Base-by-base conservation (phyloP, 2,888 invertebrate genomes). In the Diadegma fenestrale region DNA sequence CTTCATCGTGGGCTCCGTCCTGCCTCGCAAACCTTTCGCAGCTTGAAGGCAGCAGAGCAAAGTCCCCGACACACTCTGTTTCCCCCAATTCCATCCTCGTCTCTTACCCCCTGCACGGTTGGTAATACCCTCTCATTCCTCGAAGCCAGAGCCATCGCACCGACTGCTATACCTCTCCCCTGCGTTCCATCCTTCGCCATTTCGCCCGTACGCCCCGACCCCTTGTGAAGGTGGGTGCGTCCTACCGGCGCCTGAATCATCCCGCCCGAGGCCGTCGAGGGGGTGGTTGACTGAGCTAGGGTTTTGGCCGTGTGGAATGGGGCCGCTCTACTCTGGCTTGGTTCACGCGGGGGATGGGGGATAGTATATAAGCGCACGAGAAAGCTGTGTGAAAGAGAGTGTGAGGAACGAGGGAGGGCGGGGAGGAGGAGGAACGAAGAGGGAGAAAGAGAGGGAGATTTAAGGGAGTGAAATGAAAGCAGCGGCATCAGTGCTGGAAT, bases 231-330 rank as follows among this genome's bases (percentile, higher is more conserved):
- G 93, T 93, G 93, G 93, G 93, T 93, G 93, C 93, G 93, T 92
- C 93, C 93, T 92, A 93, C 92, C 93, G 93, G 93, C 93, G 93
- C 93, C 93, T 93, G 93, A 93, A 93, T 93, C 93, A 93, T 93
- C 93, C 93, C 92, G 93, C 92, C 92, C 90, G 93, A 93, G 93
- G 93, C 93, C 91, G 86, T 82, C 77, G 80, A 79, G 88, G 88
- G 91, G 90, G 89, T 88, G 90, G 89, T 90, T 91, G 90, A 91
- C 90, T 90, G 91, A 91, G 90, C 91, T 90, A 90, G 91, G 91
- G 91, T 91, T 91, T 91, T 91, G 89, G 91, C 87, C 89, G 89
- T 88, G 90, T 89, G 90, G 89, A 89, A 83, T 82, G 88, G 80
- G 86, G 80, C 73, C 84, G 86, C 73, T 80, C 83, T 77, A 85